A percentile compares a stretch with the other conserved stretches of the same genome.
Conservation (phyloP, 2,888 invertebrate species). For the Syritta pipiens region DNA sequence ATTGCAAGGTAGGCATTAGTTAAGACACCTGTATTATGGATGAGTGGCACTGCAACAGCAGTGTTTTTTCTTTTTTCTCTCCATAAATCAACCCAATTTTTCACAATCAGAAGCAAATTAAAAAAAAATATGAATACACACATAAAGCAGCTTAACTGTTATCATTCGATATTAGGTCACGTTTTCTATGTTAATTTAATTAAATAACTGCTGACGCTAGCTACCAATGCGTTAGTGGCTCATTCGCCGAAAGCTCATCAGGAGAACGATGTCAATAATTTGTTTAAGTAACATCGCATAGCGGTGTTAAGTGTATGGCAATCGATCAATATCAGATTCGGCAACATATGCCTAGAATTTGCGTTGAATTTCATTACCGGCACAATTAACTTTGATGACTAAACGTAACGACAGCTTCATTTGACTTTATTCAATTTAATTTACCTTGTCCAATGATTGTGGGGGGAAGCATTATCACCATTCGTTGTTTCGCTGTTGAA, state of each 20-base stretch:
- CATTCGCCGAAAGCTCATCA: too few species aligned
- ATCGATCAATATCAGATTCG: conserved; percentile 1
- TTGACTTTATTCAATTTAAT: conserved; percentile 7
- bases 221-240: too few species aligned
- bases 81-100: neutral
- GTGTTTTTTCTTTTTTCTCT: neutral
- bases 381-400: conserved; percentile 15
- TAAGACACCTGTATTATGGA: too few species aligned
- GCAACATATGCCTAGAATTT: neutral
- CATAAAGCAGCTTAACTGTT: neutral
- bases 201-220: neutral
- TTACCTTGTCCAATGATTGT: neutral
- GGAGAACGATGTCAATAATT: conserved; percentile 5
- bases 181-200: conserved; percentile 20
- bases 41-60: too few species aligned
- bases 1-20: too few species aligned
- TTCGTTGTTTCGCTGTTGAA: too few species aligned
- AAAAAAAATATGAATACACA: neutral
- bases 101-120: conserved; percentile 12
- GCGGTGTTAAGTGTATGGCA: conserved; percentile 2
- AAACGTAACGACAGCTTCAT: neutral
- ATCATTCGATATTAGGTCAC: conserved; percentile 3
- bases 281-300: neutral
- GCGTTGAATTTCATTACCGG: conserved; percentile 12
- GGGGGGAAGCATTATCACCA: neutral